Base-by-base conservation (phyloP, 30 jellyfish, hydroid and myxozoan genomes). In the Aurelia sp. region DNA sequence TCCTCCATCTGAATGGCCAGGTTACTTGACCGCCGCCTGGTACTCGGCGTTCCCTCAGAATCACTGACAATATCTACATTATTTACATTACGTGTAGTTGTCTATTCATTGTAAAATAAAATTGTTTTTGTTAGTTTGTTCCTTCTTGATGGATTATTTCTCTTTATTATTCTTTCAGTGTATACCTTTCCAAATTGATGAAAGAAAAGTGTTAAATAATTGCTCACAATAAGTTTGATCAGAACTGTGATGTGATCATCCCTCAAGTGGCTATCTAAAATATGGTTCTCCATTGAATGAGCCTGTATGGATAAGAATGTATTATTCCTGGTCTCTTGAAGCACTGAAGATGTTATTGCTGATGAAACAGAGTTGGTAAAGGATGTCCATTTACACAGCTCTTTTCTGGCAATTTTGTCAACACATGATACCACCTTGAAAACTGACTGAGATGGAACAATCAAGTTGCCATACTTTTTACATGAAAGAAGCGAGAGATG, bases 171-270 rank as follows among this genome's bases (percentile, higher is more conserved):
- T 33, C 57, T 22, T 18, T 55, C 57, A 20, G 75, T 76, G 20
- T 50, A 76, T 13, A 24, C 55, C 31, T 13, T 51, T 18, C 77
- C 76, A 33, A 48, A 76, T 17, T 22, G 80, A 12, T 76, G 87
- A 50, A 19, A 55, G 59, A 51, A 55, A 16, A 76, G 24, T 3
- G 33, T 30, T 19, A 76, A n/a, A 24, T 51, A 76, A 15, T 51
- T 67, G 21, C 22, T 24, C 8, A 20, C 52, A 58, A 76, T 44
- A 19, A 33, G 18, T 52, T 82, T 82, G 41, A 67, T 57, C 21
- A 67, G 67, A n/a, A 13, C 66, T 18, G 92, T 82, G 35, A 71
- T 67, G 17, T 48, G 87, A 31, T 67, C 86, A 55, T 81, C 87
- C 47, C 91, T 44, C 40, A 67, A 20, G 67, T 81, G 30, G 27